These are phyloP conservation scores for Teleopsis dalmanni DNA, from an alignment of 1,140 invertebrate species.

Conservation along the genomic window DNA sequence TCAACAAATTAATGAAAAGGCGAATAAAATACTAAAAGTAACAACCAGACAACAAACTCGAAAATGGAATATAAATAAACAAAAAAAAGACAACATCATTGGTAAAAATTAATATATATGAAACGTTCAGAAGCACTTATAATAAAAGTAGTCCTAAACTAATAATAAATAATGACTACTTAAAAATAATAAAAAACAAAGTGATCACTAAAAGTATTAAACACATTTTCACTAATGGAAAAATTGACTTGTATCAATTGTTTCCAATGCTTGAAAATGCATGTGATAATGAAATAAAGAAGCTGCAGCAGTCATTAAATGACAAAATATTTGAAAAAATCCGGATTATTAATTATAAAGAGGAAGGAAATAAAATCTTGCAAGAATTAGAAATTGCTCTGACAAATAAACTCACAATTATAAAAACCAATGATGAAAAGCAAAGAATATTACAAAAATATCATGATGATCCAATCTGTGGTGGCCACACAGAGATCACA, in stretches of 20 bases:
- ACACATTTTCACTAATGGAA: background rate
- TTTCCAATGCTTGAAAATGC: background rate
- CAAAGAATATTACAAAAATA: background rate
- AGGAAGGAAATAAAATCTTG: background rate
- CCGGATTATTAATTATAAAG: background rate
- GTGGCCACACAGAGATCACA: background rate
- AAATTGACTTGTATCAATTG: background rate
- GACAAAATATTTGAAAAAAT: background rate
- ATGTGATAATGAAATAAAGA: background rate
- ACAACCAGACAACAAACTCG: background rate
- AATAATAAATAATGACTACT: background rate
- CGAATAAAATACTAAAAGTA: slow-evolving; percentile 4
- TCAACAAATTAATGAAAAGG: too few relatives aligned
- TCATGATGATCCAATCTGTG: background rate
- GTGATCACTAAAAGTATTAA: background rate
- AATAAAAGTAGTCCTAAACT: too few relatives aligned
- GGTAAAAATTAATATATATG: background rate
- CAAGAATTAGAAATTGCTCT: background rate
- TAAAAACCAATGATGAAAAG: background rate
- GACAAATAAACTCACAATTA: background rate
- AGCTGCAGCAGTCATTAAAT: background rate
- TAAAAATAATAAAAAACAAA: background rate
- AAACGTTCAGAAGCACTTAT: background rate
- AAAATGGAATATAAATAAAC: background rate
- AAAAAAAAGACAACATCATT: background rate